Percentiles rank a stretch among this genome's conserved stretches.
phyloP scores from a whole-genome alignment of 2,797 vertebrate genomes.

The Anguilla anguilla region DNA sequence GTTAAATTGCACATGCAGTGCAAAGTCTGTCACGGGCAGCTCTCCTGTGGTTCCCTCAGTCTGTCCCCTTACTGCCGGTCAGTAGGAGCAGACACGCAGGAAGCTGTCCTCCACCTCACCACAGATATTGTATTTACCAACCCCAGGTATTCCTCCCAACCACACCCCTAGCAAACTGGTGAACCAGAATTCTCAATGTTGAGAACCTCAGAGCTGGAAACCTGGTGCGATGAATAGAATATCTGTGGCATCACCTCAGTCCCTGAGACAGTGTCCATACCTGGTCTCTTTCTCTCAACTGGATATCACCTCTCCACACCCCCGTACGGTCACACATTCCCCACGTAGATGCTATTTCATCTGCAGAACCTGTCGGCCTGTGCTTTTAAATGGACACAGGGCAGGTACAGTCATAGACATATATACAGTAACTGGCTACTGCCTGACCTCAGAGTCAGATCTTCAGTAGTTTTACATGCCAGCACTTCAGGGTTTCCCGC shows the following conservation, averaged over 20 bases:
- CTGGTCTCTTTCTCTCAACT: conserved; percentile 6
- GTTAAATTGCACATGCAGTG: conserved; percentile 22
- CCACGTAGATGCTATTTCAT: background rate
- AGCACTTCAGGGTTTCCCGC: background rate
- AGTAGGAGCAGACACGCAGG: conserved; percentile 60
- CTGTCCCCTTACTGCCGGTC: conserved; percentile 69
- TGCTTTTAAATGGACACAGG: background rate
- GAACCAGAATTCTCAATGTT: background rate
- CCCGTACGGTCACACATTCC: background rate
- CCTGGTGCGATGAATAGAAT: conserved; percentile 3
- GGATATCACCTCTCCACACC: background rate
- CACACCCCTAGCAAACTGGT: background rate
- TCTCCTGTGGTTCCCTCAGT: conserved; percentile 47
- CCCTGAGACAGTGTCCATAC: background rate
- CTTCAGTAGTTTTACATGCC: background rate
- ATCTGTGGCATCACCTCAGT: background rate
- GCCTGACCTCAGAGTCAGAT: background rate
- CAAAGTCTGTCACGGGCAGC: background rate
- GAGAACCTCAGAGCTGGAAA: background rate
- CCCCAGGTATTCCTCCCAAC: background rate
- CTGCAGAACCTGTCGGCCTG: background rate
- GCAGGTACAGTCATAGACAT: background rate
- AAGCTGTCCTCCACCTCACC: conserved; percentile 44
- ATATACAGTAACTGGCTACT: background rate
- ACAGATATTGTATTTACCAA: background rate